These are phyloP conservation scores for Natator depressus DNA, from an alignment of 2,113 vertebrate genomes.

Conservation along the genomic window DNA sequence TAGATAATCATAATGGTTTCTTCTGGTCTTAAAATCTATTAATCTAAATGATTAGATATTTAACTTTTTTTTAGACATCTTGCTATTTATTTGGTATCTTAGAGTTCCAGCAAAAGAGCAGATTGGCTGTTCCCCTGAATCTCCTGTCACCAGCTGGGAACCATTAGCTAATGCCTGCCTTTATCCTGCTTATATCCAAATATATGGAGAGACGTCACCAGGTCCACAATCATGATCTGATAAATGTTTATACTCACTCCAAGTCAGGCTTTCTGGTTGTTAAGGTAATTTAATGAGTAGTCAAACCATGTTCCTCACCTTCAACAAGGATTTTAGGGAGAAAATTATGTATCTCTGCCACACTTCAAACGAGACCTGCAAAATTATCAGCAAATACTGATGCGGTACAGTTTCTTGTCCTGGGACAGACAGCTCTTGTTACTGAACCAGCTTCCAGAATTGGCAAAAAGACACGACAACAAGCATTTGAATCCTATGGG, in stretches of 20 bases:
- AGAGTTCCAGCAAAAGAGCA: not conserved
- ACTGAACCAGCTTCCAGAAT: not conserved
- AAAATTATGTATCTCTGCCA: not conserved
- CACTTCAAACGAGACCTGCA: not conserved
- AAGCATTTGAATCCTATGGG: not conserved
- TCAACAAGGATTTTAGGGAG: not conserved
- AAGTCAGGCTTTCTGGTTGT: not conserved
- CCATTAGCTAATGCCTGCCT: not conserved
- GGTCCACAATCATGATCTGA: not conserved
- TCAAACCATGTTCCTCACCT: not conserved
- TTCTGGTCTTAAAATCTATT: not conserved
- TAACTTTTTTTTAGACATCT: not conserved
- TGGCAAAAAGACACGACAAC: not conserved
- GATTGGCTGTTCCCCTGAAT: not conserved
- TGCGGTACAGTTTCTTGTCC: not conserved
- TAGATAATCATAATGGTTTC: not conserved
- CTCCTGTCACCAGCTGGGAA: rapidly evolving
- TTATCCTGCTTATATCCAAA: not conserved
- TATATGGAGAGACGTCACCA: not conserved
- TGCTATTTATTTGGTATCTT: not conserved
- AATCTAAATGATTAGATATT: not conserved
- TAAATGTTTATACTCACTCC: not conserved
- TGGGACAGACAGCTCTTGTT: not conserved
- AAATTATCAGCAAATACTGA: not conserved
- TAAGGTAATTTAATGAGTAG: not conserved